Base-by-base conservation (phyloP, 2,797 vertebrate genomes). In the Sitta carolinensis region DNA sequence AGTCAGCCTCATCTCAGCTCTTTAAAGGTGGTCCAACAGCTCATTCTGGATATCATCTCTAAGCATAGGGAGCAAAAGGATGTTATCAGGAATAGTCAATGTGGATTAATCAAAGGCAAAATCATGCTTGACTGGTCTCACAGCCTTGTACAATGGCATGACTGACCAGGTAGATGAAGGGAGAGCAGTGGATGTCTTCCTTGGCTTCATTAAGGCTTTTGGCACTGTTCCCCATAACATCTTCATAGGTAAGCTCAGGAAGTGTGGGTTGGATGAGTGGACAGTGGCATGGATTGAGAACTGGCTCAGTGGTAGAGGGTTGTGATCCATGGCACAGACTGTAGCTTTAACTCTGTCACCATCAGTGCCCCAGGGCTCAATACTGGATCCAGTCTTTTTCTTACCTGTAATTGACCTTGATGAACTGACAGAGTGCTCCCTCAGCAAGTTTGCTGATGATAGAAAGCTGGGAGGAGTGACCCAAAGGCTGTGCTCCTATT, bases 251-350 rank as follows among this genome's bases (percentile, higher is more conserved):
- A 48, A 42, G 22, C 6, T 23, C 7, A 7, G 32, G 23, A 54
- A 47, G 5, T 0, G 2, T 48, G 42, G 1, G 4, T 36, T 67
- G 34, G 16, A 27, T 27, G 30, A 48, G 18, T 23, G 15, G 11
- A 58, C 20, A 52, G 54, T 11, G 4, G 2, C 21, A 47, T 54
- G 34, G 61, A 32, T 19, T 34, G 2, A 3, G 15, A 36, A 22
- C 34, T 48, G 69, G 13, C 26, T 55, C 55, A 43, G 0, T 32
- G 42, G 34, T 34, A 27, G 55, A 61, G 15, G 8, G 7, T 3
- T 42, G 62, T 3, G 9, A 48, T 42, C 18, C 6, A 4, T 36
- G 21, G 54, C 42, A 42, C 8, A 61, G 26, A 16, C 5, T 48
- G 15, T 2, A 59, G 26, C 2, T 81, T 21, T 11, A 52, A 7